Percentiles rank a stretch among this genome's conserved stretches.
These are phyloP conservation scores for Diplazon laetatorius DNA, from an alignment of 2,888 invertebrate species.

Conservation along the genomic window DNA sequence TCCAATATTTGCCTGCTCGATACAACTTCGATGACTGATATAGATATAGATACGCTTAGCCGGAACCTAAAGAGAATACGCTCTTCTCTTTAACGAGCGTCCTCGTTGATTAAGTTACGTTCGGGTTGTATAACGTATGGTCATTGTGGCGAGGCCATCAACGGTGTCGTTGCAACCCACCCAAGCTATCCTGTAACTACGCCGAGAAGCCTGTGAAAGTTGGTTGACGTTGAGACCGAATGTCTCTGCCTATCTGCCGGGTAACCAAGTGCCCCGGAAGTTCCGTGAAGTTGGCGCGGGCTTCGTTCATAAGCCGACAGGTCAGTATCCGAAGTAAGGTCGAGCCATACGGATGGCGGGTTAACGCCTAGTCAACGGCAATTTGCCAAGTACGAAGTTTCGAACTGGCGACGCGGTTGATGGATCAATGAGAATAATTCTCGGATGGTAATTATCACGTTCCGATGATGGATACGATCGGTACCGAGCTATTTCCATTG, in stretches of 20 bases:
- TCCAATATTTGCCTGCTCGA: not conserved
- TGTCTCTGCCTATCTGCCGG: not conserved
- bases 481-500: not conserved
- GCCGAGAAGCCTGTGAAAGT: conserved; percentile 6
- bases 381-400: conserved; percentile 10
- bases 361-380: not conserved
- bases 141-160: conserved; percentile 3
- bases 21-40: not conserved
- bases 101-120: not conserved
- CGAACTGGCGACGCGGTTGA: not conserved
- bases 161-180: not conserved
- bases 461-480: not conserved
- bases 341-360: not conserved
- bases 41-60: not conserved
- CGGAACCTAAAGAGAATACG: not conserved
- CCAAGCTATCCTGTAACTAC: not conserved
- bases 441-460: too few species aligned
- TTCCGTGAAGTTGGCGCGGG: not conserved
- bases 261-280: conserved; percentile 1
- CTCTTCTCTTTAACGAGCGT: conserved; percentile 5
- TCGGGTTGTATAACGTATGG: not conserved
- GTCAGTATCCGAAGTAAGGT: not conserved
- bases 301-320: conserved; percentile 12
- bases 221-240: conserved; percentile 13
- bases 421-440: not conserved